phyloP scores from a whole-genome alignment of 2,113 vertebrate species.

The Corythornis madagascariensis region DNA sequence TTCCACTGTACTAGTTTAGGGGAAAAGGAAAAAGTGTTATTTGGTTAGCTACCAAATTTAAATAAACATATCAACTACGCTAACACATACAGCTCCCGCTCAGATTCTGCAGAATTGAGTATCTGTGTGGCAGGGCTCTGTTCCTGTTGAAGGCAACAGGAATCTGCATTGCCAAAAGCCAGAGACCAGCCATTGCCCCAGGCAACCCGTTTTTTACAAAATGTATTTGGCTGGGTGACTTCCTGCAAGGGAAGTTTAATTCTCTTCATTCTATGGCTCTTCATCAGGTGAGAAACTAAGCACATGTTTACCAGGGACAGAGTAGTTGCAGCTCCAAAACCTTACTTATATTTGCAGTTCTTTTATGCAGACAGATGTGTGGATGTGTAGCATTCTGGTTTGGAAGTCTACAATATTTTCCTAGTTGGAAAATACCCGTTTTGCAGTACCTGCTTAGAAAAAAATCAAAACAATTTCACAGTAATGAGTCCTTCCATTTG shows the following conservation, averaged over 20 bases:
- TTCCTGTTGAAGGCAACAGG: neutral
- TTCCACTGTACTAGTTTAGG: slow-evolving; percentile 16
- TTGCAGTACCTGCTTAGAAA: slow-evolving; percentile 64
- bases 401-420: neutral
- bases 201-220: neutral
- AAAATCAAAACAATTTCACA: slow-evolving; percentile 58
- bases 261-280: neutral
- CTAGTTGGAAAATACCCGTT: slow-evolving; percentile 36
- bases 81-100: slow-evolving; percentile 27
- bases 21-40: neutral
- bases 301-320: neutral
- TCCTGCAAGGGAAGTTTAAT: neutral
- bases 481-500: slow-evolving; percentile 39
- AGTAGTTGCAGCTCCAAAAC: neutral
- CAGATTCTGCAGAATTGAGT: neutral
- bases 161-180: neutral
- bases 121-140: neutral
- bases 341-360: neutral
- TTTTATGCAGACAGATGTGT: neutral
- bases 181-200: neutral
- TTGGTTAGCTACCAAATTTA: slow-evolving; percentile 55
- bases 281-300: neutral
- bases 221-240: neutral
- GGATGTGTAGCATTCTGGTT: neutral
- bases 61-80: slow-evolving; percentile 47